These are phyloP conservation scores for Calonectris borealis DNA, from an alignment of 2,113 vertebrate species.

Conservation along the genomic window DNA sequence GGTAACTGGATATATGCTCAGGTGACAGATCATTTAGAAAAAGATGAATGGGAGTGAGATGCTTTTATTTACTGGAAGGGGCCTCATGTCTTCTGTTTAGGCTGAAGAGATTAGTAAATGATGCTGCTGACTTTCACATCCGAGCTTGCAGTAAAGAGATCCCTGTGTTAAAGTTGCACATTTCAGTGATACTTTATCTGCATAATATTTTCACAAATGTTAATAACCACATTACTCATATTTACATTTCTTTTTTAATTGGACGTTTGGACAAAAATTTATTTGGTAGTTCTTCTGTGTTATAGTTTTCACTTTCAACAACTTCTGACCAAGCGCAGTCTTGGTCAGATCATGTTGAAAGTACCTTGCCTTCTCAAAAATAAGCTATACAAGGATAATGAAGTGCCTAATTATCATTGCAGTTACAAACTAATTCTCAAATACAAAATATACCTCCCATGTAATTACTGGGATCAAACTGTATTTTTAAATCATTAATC, in stretches of 20 bases:
- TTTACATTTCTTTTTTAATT: constrained; percentile 66
- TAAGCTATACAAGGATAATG: constrained; percentile 17
- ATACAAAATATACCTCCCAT: constrained; percentile 52
- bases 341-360: not conserved
- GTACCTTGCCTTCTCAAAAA: constrained; percentile 11
- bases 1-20: not conserved
- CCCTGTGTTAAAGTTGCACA: not conserved
- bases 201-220: constrained; percentile 27
- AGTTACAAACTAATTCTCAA: constrained; percentile 51
- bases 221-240: constrained; percentile 56
- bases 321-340: not conserved
- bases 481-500: constrained; percentile 31
- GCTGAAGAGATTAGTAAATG: not conserved
- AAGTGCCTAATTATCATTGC: constrained; percentile 42
- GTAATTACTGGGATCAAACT: constrained; percentile 55
- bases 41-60: not conserved
- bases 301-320: constrained; percentile 32
- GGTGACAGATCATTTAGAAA: not conserved
- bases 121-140: not conserved
- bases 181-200: not conserved
- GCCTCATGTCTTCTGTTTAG: not conserved
- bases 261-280: constrained; percentile 39
- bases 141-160: not conserved
- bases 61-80: not conserved
- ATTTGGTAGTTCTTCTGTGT: not conserved